Evolutionary conservation across 2,797 vertebrate genomes (phyloP), one percentile per base, ranked within the genome.

Genomic region (Pachyuromys duprasi): DNA sequence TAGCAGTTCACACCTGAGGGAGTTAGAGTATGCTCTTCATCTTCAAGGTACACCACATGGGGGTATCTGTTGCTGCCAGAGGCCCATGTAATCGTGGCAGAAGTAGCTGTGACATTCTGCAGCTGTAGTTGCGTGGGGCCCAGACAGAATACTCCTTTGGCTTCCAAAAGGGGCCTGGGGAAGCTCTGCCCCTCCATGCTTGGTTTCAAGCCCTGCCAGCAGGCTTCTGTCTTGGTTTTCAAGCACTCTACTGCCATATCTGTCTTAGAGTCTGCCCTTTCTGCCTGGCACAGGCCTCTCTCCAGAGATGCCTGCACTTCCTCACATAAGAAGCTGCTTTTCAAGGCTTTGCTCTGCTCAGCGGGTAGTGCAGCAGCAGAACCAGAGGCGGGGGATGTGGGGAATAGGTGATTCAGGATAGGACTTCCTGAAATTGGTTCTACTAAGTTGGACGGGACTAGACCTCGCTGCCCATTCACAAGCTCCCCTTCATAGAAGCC

Each of bases 401-500:
- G 97, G 49, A 98, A 97, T 75, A 98, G 98, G 90, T 96, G 92
- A 96, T 95, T 98, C 97, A 98, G 98, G 83, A 98, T 93, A 26
- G 99, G 98, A 1, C 98, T 98, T 20, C 99, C 99, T 0, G 99
- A 99, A 80, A 99, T 98, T 2, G 99, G 99, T 90, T 99, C 98
- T 93, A 98, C 98, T 91, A 99, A 99, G 95, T 99, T 99, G 83
- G 99, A 99, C 89, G 99, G 99, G 83, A 99, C 99, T 96, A 99
- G 98, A 78, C 99, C 99, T 98, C 98, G 98, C 82, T 98, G 99
- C 79, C 99, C 99, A 0, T 99, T 99, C 98, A 99, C 99, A 97
- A 99, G 97, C 94, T 99, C 98, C 98, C 99, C 99, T 98, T 99
- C 98, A 97, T 99, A 99, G 97, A 99, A 99, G 81, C 99, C 99